Conservation (phyloP, 2,797 vertebrate species). For the Anolis apletophallus region DNA sequence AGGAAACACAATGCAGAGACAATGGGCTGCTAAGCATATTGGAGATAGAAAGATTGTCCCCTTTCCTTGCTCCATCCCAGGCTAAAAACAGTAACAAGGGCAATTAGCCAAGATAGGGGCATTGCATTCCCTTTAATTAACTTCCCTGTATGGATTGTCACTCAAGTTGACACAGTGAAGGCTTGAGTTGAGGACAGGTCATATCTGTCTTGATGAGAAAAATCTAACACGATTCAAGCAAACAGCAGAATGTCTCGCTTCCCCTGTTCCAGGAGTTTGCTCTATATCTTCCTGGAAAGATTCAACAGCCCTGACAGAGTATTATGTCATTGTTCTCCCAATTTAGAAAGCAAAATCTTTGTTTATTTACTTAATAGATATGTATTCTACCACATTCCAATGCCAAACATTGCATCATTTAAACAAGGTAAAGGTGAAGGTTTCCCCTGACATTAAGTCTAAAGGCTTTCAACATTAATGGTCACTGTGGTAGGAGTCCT, state of each 20-base stretch:
- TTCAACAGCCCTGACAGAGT: too few relatives aligned
- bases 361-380: too few relatives aligned
- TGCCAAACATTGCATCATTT: too few relatives aligned
- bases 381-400: too few relatives aligned
- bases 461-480: too few relatives aligned
- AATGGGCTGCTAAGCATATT: constrained; percentile 30
- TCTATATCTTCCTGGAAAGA: too few relatives aligned
- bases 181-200: background rate
- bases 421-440: too few relatives aligned
- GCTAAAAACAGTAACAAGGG: constrained; percentile 31
- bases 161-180: background rate
- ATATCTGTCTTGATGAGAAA: background rate
- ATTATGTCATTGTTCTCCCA: too few relatives aligned
- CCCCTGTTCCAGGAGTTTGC: too few relatives aligned
- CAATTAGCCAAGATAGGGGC: constrained; percentile 29
- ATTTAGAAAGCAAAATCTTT: too few relatives aligned
- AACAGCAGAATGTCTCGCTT: background rate
- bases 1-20: constrained; percentile 16
- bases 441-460: too few relatives aligned
- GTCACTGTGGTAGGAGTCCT: too few relatives aligned
- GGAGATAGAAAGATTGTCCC: constrained; percentile 21
- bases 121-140: constrained; percentile 31
- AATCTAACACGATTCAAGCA: background rate
- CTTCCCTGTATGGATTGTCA: background rate
- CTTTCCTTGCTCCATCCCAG: constrained; percentile 20